Conservation (phyloP, 2,113 vertebrate genomes). For the Stictonetta naevosa region DNA sequence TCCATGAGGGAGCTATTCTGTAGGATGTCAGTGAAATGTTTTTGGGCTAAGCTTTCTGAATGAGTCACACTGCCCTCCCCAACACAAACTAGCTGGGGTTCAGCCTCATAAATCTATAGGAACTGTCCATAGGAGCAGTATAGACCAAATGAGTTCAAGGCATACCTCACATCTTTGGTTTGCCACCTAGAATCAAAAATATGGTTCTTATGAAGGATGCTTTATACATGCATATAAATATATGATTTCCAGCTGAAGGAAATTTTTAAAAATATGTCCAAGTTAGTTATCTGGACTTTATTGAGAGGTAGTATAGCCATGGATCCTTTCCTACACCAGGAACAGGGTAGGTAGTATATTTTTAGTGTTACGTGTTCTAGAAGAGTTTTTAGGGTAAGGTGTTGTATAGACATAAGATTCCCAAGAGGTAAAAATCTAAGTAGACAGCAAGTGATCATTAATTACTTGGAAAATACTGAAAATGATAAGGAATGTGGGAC, state of each 20-base stretch:
- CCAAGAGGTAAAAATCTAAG: slow-evolving; percentile 6
- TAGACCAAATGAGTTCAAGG: background rate
- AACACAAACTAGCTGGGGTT: background rate
- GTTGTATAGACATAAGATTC: background rate
- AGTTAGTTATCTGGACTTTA: background rate
- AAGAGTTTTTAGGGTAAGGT: background rate
- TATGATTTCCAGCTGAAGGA: background rate
- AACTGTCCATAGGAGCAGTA: background rate
- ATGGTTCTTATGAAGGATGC: background rate
- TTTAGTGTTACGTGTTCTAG: background rate
- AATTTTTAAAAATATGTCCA: background rate
- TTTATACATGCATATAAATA: background rate
- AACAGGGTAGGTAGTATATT: background rate
- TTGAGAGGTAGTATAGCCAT: background rate
- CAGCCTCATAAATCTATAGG: background rate
- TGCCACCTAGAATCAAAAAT: background rate
- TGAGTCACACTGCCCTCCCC: background rate
- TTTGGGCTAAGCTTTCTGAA: background rate
- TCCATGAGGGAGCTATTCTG: background rate
- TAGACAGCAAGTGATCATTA: background rate
- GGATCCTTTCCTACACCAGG: background rate
- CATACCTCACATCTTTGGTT: background rate
- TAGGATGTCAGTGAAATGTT: slow-evolving; percentile 13
- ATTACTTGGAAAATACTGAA: slow-evolving; percentile 35
- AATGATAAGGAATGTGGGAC: background rate